Conservation (phyloP, 1,140 invertebrate genomes). For the Halyomorpha halys region DNA sequence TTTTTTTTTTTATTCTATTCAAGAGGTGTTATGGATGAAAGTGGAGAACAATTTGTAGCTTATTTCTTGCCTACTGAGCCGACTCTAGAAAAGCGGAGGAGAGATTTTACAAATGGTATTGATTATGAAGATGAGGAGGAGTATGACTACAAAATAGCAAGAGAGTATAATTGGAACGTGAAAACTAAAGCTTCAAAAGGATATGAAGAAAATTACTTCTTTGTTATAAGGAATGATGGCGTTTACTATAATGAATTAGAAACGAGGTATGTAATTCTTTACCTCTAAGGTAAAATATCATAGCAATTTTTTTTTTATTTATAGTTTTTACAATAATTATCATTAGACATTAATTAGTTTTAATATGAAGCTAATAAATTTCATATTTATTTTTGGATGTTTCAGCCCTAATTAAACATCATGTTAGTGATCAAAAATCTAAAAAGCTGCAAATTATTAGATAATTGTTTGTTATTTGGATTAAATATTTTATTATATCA, state of each 20-base stretch:
- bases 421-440: too few species aligned
- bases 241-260: constrained; percentile 97
- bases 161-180: constrained; percentile 97
- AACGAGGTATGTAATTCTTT: constrained; percentile 49
- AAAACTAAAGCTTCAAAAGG: constrained; percentile 96
- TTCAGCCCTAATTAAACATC: too few species aligned
- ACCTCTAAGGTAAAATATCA: too few species aligned
- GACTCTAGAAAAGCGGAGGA: constrained; percentile 75
- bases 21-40: constrained; percentile 94
- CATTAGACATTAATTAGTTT: too few species aligned
- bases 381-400: too few species aligned
- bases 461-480: too few species aligned
- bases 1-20: constrained; percentile 35
- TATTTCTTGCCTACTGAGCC: constrained; percentile 94
- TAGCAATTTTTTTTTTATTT: too few species aligned
- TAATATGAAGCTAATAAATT: too few species aligned
- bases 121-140: constrained; percentile 85
- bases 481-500: too few species aligned
- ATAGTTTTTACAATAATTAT: too few species aligned
- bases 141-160: constrained; percentile 90
- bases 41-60: constrained; percentile 96
- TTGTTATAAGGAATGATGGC: constrained; percentile 80
- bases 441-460: too few species aligned
- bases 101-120: constrained; percentile 63
- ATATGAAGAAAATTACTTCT: constrained; percentile 97